Evolutionary conservation across 2,888 invertebrate species (phyloP).

Genomic region (Bellardia bayeri): DNA sequence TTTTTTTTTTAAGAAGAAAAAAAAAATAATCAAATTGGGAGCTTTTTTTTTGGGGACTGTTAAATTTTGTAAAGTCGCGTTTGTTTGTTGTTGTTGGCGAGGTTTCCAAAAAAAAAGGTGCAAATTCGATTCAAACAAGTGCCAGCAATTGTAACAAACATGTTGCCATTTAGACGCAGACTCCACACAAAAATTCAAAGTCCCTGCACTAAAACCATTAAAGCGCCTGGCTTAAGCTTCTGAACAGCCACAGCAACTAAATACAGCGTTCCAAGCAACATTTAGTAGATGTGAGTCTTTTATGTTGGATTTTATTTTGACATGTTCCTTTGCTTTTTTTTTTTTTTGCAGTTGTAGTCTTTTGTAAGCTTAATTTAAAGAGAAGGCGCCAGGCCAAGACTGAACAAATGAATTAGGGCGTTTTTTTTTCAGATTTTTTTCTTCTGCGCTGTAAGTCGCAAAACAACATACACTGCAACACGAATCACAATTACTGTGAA

Average conservation of each 20-base stretch:
- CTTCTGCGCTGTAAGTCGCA: slow-evolving; percentile 76
- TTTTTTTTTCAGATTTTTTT: slow-evolving; percentile 78
- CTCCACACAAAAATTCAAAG: slow-evolving; percentile 40
- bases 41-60: slow-evolving; percentile 54
- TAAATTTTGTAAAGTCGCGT: slow-evolving; percentile 65
- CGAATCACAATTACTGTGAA: slow-evolving; percentile 60
- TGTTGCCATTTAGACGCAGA: slow-evolving; percentile 56
- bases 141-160: slow-evolving; percentile 69
- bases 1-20: neutral
- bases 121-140: slow-evolving; percentile 73
- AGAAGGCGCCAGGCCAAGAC: slow-evolving; percentile 78
- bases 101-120: slow-evolving; percentile 69
- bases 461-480: slow-evolving; percentile 79
- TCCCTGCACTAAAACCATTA: slow-evolving; percentile 39
- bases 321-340: slow-evolving; percentile 45
- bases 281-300: slow-evolving; percentile 63
- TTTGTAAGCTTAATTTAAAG: slow-evolving; percentile 68
- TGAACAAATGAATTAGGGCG: slow-evolving; percentile 82
- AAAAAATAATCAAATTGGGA: slow-evolving; percentile 46
- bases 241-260: slow-evolving; percentile 45
- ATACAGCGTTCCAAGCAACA: slow-evolving; percentile 62
- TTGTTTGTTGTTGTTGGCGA: slow-evolving; percentile 21
- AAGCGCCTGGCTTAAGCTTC: slow-evolving; percentile 59
- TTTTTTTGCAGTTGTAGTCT: slow-evolving; percentile 39
- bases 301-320: slow-evolving; percentile 64